A percentile compares a stretch with the other conserved stretches of the same genome.
Conservation (phyloP, 2,888 invertebrate species). For the Zhuqinia jingwanae region DNA sequence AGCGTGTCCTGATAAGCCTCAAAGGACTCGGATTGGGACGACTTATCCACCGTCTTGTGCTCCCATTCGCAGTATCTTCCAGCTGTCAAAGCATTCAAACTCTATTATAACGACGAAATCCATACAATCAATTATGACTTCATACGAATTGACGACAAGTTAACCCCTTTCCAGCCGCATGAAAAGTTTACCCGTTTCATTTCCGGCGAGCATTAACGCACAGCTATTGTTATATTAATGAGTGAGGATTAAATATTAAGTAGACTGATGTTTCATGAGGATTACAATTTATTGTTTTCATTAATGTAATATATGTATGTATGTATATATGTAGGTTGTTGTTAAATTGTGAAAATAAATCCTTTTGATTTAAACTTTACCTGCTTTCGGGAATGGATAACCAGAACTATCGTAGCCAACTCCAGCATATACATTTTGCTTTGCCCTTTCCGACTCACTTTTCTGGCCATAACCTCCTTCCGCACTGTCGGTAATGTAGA, state of each 20-base stretch:
- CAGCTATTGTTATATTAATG: constrained; percentile 45
- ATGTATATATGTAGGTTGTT: too few relatives aligned
- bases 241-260: background rate
- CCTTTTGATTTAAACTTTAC: constrained; percentile 80
- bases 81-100: background rate
- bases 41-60: constrained; percentile 89
- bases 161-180: constrained; percentile 33
- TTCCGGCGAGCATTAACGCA: constrained; percentile 66
- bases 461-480: constrained; percentile 94
- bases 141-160: background rate
- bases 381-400: constrained; percentile 90
- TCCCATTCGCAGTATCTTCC: constrained; percentile 95
- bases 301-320: too few relatives aligned
- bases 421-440: constrained; percentile 90
- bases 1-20: constrained; percentile 89
- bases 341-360: too few relatives aligned
- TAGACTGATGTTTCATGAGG: too few relatives aligned
- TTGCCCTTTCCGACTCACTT: constrained; percentile 85
- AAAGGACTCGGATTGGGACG: constrained; percentile 87
- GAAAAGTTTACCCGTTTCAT: constrained; percentile 46
- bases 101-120: too few relatives aligned
- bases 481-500: constrained; percentile 93
- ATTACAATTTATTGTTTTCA: too few relatives aligned
- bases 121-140: background rate
- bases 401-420: constrained; percentile 89